A percentile compares a stretch with the other conserved stretches of the same genome.
Conservation (phyloP, 2,888 invertebrate genomes). For the Myopa testacea region DNA sequence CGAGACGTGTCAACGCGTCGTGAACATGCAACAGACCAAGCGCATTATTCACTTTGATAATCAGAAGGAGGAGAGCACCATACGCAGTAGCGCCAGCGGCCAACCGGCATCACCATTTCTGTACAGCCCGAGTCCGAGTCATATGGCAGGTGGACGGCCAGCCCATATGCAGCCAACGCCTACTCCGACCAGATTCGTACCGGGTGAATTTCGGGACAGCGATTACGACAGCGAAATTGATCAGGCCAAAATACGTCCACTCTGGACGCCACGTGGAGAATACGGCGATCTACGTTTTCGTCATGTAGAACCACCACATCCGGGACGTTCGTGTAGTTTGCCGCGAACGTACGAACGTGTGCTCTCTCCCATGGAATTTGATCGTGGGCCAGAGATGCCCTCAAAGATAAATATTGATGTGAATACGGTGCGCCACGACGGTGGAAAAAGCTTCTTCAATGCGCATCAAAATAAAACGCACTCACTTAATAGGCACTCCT, state of each 20-base stretch:
- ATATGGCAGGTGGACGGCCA: constrained; percentile 55
- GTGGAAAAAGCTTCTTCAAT: constrained; percentile 51
- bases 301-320: constrained; percentile 73
- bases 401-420: constrained; percentile 61
- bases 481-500: constrained; percentile 61
- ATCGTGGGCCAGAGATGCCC: constrained; percentile 70
- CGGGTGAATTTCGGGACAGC: constrained; percentile 75
- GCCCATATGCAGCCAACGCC: constrained; percentile 70
- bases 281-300: constrained; percentile 73
- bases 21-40: constrained; percentile 78
- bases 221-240: constrained; percentile 80
- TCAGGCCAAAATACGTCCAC: constrained; percentile 72
- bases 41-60: constrained; percentile 77
- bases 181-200: constrained; percentile 75
- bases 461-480: constrained; percentile 57
- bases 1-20: constrained; percentile 74
- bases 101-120: constrained; percentile 67
- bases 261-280: constrained; percentile 76
- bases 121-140: constrained; percentile 68
- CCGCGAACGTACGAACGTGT: constrained; percentile 71
- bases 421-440: constrained; percentile 56
- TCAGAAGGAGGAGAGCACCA: constrained; percentile 58
- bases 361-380: constrained; percentile 74
- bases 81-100: constrained; percentile 29
- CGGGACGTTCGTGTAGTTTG: constrained; percentile 70